phyloP scores from a whole-genome alignment of 1,140 invertebrate species.

The Orussus abietinus region DNA sequence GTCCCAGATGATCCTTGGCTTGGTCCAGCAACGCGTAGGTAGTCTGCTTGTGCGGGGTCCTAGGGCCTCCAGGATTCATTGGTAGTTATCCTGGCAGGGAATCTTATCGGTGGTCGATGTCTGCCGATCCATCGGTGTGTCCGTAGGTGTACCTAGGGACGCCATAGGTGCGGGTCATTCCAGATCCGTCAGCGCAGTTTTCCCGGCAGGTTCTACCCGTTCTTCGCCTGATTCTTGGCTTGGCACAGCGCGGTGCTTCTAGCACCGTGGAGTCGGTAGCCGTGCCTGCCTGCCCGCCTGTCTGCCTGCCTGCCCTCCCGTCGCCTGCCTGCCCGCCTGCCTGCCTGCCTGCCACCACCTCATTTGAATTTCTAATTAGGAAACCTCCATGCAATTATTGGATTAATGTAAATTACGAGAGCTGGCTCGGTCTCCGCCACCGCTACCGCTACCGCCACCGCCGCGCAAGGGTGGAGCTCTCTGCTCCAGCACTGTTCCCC shows the following conservation, averaged over 20 bases:
- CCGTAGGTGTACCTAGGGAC: no score
- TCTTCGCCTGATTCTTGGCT: no score
- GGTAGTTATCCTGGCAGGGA: no score
- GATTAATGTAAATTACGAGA: constrained; percentile 90
- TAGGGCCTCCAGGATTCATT: no score
- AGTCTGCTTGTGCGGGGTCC: no score
- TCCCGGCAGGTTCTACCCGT: no score
- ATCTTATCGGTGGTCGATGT: no score
- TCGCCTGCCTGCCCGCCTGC: constrained; percentile 48
- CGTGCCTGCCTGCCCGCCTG: constrained; percentile 38
- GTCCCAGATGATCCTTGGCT: no score
- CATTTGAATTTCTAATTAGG: constrained; percentile 90
- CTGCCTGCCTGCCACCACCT: constrained; percentile 65
- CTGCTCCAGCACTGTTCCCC: constrained; percentile 13
- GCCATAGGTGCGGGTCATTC: no score
- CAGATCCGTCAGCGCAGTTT: no score
- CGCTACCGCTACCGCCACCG: constrained; percentile 43
- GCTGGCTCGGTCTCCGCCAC: constrained; percentile 61
- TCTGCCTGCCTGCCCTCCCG: constrained; percentile 50
- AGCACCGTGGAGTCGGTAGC: constrained; percentile 49
- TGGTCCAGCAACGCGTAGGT: no score
- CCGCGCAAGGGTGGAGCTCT: constrained; percentile 47
- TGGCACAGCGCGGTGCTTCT: not conserved
- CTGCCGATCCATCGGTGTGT: no score
- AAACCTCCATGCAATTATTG: constrained; percentile 89